phyloP scores from a whole-genome alignment of 2,797 vertebrate species.

The Arrhamphus sclerolepis region DNA sequence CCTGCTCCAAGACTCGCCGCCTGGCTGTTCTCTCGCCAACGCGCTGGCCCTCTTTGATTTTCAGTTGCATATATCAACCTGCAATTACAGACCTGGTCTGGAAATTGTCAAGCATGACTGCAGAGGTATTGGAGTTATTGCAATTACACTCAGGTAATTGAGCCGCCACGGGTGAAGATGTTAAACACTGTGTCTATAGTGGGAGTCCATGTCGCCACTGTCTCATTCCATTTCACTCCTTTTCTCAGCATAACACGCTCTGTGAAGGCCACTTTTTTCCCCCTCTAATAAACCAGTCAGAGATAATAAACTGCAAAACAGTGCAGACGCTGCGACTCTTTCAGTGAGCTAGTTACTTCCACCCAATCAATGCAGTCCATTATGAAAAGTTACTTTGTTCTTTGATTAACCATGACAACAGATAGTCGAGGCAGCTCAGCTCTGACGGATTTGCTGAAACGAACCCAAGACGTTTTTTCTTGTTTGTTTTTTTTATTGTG shows the following conservation, averaged over 20 bases:
- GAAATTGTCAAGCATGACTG: slow-evolving; percentile 85
- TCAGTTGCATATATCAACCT: slow-evolving; percentile 83
- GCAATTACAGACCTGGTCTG: slow-evolving; percentile 84
- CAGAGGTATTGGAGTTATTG: slow-evolving; percentile 83
- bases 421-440: slow-evolving; percentile 14
- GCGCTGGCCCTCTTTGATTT: slow-evolving; percentile 75
- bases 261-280: slow-evolving; percentile 47
- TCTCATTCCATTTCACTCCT: slow-evolving; percentile 70
- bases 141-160: slow-evolving; percentile 87
- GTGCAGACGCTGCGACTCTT: slow-evolving; percentile 8
- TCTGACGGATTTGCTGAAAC: slow-evolving; percentile 1
- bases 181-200: slow-evolving; percentile 79
- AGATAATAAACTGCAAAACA: slow-evolving; percentile 35
- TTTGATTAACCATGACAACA: slow-evolving; percentile 33
- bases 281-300: slow-evolving; percentile 28
- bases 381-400: slow-evolving; percentile 19
- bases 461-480: slow-evolving; percentile 1
- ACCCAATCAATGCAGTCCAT: slow-evolving; percentile 6
- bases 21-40: slow-evolving; percentile 63
- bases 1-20: slow-evolving; percentile 71
- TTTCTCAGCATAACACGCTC: slow-evolving; percentile 28
- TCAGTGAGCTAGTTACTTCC: not conserved
- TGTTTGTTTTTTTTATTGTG: too few relatives aligned
- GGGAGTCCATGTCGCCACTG: slow-evolving; percentile 69
- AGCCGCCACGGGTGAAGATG: slow-evolving; percentile 82